Base-by-base conservation (phyloP, 2,888 invertebrate genomes). In the Lymantria dispar region DNA sequence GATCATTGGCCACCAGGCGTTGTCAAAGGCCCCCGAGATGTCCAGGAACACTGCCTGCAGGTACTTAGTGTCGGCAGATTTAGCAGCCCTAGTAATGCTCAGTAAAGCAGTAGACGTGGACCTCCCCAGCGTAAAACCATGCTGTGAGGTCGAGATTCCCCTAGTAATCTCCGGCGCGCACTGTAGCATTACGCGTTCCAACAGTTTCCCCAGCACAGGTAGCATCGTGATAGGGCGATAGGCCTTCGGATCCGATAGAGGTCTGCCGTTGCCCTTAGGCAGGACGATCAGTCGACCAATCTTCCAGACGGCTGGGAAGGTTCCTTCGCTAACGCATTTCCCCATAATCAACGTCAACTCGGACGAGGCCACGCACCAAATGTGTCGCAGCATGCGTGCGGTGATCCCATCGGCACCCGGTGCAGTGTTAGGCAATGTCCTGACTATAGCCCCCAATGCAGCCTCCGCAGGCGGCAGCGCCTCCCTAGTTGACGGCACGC, bases 151-250 rank as follows among this genome's bases (percentile, higher is more conserved):
- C 5, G 22, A 22, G 22, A 22, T 22, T 5, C 22, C 22, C 22
- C 22, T 22, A 3, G 22, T 22, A 22, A 22, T 22, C 22, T 5
- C 22, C 22, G 22, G 22, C 5, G 22, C 22, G 22, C 22, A 22
- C 22, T 22, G 22, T 22, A 22, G 22, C 22, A 22, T 22, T 22
- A 22, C 33, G 33, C 63, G 56, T 8, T 78, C 76, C 0, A 74
- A 41, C 0, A 76, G 11, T 15, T 78, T 77, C 0, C 71, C 72
- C 10, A 76, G 33, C 0, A 70, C 46, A 0, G 73, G 56, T 1
- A 76, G 59, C 0, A 77, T 49, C 0, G 73, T 70, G 0, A 75
- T 55, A 0, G 74, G 72, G 0, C 71, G 46, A 9, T 72, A 76
- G 1, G 68, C 62, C 36, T 62, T 66, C 0, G 68, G 65, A 10